Evolutionary conservation across 2,888 invertebrate genomes (phyloP), one percentile per base, ranked within the genome.

Genomic region (Rosalia funebris): DNA sequence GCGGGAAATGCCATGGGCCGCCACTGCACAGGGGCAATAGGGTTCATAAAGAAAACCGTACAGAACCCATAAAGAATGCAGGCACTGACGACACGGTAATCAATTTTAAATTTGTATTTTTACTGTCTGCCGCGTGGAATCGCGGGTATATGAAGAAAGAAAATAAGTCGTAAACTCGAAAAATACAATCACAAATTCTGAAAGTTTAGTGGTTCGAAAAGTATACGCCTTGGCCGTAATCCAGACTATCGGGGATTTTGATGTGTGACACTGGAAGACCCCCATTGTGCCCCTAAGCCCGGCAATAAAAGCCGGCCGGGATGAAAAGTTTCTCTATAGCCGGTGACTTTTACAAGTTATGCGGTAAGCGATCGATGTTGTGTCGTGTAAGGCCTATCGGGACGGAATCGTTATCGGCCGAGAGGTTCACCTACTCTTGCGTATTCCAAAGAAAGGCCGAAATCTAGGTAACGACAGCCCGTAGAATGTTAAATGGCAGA

Each of bases 231-330:
- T 60, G 60, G 55, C 60, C 10, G 34, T n/a, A 34, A n/a, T 34
- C 60, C 42, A 45, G 45, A 55, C 44, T 56, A 60, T 60, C 50
- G 53, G 48, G 19, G 55, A 55, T 53, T 60, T 55, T 60, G 60
- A 60, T 60, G 55, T 60, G 60, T 60, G 55, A 60, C 50, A 47
- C 41, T 42, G 42, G 54, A 25, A 25, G 54, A 42, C 50, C 44
- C 57, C 54, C 60, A 54, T 60, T 57, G 63, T 60, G 50, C 60
- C 57, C 56, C 41, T 32, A 50, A 63, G 50, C 53, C 59, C 41
- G 52, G 62, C 44, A 59, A 65, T 65, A 65, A 65, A 65, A 59
- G 65, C 62, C 60, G 55, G 50, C 57, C 62, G 9, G 62, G 60
- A 62, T 65, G 59, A 62, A 62, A 64, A 64, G 63, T 60, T 63